phyloP scores from a whole-genome alignment of 1,140 invertebrate genomes.

The Steinernema khuongi region DNA sequence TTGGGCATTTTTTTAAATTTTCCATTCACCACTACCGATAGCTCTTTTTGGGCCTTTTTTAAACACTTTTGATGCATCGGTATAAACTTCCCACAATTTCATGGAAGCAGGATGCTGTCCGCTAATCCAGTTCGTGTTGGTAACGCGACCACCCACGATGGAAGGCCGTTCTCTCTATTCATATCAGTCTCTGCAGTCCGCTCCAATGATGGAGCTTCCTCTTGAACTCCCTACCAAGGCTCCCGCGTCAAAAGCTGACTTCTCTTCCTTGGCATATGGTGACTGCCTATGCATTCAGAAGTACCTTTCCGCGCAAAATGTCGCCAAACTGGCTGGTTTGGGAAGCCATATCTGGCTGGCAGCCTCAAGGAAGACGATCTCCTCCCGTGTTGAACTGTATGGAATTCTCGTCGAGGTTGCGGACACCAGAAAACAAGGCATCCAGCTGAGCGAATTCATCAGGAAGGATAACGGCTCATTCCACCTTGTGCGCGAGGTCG shows the following conservation, averaged over 20 bases:
- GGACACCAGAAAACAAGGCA: background rate
- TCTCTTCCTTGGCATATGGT: too few species aligned
- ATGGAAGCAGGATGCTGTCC: too few species aligned
- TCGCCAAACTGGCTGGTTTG: background rate
- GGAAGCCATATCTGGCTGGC: background rate
- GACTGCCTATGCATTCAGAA: background rate
- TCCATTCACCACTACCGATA: background rate
- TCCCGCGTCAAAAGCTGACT: too few species aligned
- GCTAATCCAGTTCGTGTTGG: too few species aligned
- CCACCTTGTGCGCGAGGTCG: background rate
- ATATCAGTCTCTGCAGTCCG: too few species aligned
- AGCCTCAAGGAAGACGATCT: background rate
- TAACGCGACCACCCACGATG: too few species aligned
- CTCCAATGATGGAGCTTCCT: too few species aligned
- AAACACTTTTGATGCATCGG: background rate
- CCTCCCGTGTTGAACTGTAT: background rate
- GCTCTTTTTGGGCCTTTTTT: background rate
- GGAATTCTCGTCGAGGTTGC: background rate
- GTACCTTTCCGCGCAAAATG: background rate
- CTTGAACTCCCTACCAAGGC: too few species aligned
- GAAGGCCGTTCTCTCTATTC: too few species aligned
- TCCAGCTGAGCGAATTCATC: background rate
- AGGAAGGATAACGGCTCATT: background rate
- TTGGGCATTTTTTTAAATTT: conserved; percentile 23
- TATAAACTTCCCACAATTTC: background rate